These are phyloP conservation scores for Glossophaga mutica DNA, from an alignment of 2,797 vertebrate species.

Conservation along the genomic window DNA sequence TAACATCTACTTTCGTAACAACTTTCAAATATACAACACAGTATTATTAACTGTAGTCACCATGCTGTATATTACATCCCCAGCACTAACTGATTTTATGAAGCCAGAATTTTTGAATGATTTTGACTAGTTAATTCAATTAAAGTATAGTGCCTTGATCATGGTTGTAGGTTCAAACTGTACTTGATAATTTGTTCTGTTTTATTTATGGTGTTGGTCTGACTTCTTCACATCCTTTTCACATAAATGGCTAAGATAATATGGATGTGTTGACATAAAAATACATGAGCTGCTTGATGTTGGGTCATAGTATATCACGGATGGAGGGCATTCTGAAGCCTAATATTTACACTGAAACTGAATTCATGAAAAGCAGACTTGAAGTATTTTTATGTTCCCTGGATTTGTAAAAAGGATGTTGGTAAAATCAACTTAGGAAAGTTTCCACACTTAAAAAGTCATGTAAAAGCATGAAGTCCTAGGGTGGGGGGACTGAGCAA, in stretches of 20 bases:
- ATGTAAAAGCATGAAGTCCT: background rate
- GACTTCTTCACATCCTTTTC: background rate
- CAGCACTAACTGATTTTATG: background rate
- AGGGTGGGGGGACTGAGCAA: too few species aligned
- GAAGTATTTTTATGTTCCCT: background rate
- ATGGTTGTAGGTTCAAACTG: background rate
- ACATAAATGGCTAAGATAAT: background rate
- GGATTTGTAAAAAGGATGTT: background rate
- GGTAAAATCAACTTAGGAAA: slow-evolving; percentile 3
- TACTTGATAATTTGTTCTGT: background rate
- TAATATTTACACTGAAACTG: background rate
- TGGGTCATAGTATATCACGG: background rate
- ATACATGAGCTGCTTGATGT: background rate
- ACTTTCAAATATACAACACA: background rate
- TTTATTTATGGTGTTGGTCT: background rate
- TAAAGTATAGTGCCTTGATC: background rate
- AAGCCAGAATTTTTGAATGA: slow-evolving; percentile 8
- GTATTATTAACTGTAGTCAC: background rate
- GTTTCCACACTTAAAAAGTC: background rate
- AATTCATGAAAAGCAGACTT: background rate
- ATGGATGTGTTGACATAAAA: background rate
- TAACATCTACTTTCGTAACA: background rate
- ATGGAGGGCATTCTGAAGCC: background rate
- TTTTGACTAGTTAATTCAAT: background rate
- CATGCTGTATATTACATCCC: background rate